These are phyloP conservation scores for Augochlorella aurata DNA, from an alignment of 2,888 invertebrate species.

Conservation along the genomic window DNA sequence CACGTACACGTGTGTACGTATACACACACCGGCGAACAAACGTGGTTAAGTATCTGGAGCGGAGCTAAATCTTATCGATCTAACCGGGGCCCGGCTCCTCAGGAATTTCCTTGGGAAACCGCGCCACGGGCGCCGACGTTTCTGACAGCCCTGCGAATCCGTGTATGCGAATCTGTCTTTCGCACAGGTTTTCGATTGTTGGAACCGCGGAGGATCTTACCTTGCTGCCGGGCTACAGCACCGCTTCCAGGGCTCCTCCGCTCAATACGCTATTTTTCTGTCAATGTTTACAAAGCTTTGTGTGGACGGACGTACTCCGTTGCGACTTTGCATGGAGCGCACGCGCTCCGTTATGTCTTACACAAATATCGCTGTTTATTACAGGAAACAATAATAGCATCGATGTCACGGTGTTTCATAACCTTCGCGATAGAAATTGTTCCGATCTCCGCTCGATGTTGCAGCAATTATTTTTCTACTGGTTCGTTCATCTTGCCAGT, in stretches of 20 bases:
- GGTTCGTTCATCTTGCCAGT: no score
- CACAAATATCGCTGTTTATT: not conserved
- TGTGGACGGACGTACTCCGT: not conserved
- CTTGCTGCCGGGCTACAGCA: not conserved
- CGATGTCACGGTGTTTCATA: not conserved
- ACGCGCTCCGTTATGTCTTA: not conserved
- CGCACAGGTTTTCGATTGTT: conserved; percentile 7
- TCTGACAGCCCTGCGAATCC: conserved; percentile 14
- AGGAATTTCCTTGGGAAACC: conserved; percentile 35
- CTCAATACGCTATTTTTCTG: not conserved
- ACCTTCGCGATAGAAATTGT: not conserved
- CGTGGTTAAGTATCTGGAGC: conserved; percentile 21
- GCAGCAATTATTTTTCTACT: no score
- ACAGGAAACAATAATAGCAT: not conserved
- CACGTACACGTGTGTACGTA: not conserved
- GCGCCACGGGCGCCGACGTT: conserved; percentile 18
- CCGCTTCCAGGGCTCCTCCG: not conserved
- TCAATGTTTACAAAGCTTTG: not conserved
- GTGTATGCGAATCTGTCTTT: conserved; percentile 20
- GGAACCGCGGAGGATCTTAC: not conserved
- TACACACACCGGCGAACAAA: conserved; percentile 30
- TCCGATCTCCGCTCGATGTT: not conserved
- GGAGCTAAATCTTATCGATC: conserved; percentile 45
- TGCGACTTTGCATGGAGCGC: not conserved
- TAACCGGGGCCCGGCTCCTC: not conserved